Evolutionary conservation across 2,113 vertebrate species (phyloP).

Genomic region (Crotalus viridis): DNA sequence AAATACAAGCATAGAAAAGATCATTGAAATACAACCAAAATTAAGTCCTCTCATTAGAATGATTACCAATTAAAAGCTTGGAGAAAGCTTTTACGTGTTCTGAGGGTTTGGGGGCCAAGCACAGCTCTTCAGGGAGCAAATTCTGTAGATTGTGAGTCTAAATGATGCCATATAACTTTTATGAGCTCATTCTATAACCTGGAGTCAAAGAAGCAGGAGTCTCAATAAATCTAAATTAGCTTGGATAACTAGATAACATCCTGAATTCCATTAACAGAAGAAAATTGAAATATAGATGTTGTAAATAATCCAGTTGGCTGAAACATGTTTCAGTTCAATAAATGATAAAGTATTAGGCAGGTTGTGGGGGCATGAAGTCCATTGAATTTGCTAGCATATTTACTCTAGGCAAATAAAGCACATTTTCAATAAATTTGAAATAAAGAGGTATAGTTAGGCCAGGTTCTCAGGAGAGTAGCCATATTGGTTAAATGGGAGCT

Average conservation of each 20-base stretch:
- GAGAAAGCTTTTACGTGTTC: background rate
- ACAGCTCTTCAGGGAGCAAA: background rate
- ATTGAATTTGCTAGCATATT: background rate
- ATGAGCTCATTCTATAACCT: background rate
- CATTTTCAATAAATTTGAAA: background rate
- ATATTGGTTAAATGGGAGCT: background rate
- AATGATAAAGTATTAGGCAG: background rate
- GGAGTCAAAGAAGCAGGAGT: background rate
- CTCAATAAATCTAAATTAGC: background rate
- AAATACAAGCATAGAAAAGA: background rate
- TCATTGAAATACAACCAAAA: background rate
- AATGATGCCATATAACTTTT: background rate
- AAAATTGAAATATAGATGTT: background rate
- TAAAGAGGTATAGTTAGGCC: background rate
- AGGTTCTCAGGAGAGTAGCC: background rate
- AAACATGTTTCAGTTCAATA: background rate
- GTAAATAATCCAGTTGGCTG: background rate
- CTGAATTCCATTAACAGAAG: background rate
- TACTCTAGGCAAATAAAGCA: background rate
- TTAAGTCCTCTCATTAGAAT: background rate
- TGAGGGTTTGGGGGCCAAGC: background rate
- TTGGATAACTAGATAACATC: background rate
- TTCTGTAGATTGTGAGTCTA: background rate
- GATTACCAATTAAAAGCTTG: background rate
- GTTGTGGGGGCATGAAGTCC: background rate